Base-by-base conservation (phyloP, 2,113 vertebrate genomes). In the Pygathrix nemaeus region DNA sequence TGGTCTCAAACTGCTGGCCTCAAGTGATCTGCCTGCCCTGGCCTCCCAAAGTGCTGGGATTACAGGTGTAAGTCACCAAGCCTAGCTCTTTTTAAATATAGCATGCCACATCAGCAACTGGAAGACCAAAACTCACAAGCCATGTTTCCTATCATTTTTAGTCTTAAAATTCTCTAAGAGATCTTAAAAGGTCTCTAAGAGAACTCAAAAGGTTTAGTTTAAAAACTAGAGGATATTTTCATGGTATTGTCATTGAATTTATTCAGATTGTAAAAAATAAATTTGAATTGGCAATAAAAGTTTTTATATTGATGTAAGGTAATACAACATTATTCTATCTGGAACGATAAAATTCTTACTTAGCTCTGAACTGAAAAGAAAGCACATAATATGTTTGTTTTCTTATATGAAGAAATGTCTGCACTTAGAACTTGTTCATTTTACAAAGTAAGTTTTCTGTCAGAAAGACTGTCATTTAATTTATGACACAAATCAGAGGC, bases 321-420 rank as follows among this genome's bases (percentile, higher is more conserved):
- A 68, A 68, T 68, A 68, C 32, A 68, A 68, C 66, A 35, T 68
- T 68, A 50, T 50, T 50, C 76, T 79, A 20, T 86, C 35, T 66
- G 43, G 38, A 94, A 83, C 72, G 27, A 93, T 92, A 75, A 92
- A 96, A 83, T 76, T 90, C 8, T 50, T 43, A 96, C 55, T 94
- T 75, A 90, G 38, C 48, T 95, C 25, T 97, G 43, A 96, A 93
- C 57, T 86, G 11, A 95, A 96, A 73, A 93, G 66, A 82, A 94
- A 94, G 85, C 32, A 45, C 35, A 80, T 76, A 87, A 43, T 61
- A 48, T 57, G 50, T 76, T 92, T 94, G 55, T 89, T 97, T 95
- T 91, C 45, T 84, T 75, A 59, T 50, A 70, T 73, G 75, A 90
- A 86, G n/a, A 96, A 92, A 70, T 73, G 43, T 64, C 38, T 79